Evolutionary conservation across 1,140 invertebrate genomes (phyloP).

Genomic region (Charaxes varanes): DNA sequence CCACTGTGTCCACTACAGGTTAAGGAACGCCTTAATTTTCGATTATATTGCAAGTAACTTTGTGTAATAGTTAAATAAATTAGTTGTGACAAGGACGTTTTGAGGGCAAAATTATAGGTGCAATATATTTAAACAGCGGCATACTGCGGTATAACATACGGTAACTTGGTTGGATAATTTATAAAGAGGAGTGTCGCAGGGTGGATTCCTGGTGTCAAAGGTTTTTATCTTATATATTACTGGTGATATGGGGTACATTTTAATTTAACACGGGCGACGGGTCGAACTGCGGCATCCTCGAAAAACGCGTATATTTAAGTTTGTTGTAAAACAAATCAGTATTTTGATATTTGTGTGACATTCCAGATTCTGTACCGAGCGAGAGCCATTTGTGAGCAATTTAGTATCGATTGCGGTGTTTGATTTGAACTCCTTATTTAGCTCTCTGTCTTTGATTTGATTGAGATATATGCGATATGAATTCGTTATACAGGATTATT

Average conservation of each 20-base stretch:
- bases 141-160: constrained; percentile 28
- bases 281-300: constrained; percentile 44
- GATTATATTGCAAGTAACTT: constrained; percentile 30
- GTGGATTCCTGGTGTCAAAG: constrained; percentile 27
- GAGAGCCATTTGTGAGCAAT: constrained; percentile 36
- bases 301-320: constrained; percentile 56
- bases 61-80: constrained; percentile 30
- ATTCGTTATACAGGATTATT: too few relatives aligned
- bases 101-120: constrained; percentile 35
- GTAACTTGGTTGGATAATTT: constrained; percentile 36
- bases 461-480: too few relatives aligned
- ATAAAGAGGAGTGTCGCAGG: constrained; percentile 51
- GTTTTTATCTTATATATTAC: constrained; percentile 21
- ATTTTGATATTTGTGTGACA: constrained; percentile 70
- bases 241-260: constrained; percentile 16
- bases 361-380: constrained; percentile 59
- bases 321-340: constrained; percentile 67
- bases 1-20: too few relatives aligned
- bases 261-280: constrained; percentile 21
- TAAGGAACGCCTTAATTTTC: constrained; percentile 7
- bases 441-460: too few relatives aligned
- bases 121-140: constrained; percentile 44
- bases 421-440: constrained; percentile 15
- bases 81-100: constrained; percentile 38
- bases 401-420: constrained; percentile 21